A percentile compares a stretch with the other conserved stretches of the same genome.
phyloP scores from a whole-genome alignment of 2,888 invertebrate species.

The Noctua janthina region DNA sequence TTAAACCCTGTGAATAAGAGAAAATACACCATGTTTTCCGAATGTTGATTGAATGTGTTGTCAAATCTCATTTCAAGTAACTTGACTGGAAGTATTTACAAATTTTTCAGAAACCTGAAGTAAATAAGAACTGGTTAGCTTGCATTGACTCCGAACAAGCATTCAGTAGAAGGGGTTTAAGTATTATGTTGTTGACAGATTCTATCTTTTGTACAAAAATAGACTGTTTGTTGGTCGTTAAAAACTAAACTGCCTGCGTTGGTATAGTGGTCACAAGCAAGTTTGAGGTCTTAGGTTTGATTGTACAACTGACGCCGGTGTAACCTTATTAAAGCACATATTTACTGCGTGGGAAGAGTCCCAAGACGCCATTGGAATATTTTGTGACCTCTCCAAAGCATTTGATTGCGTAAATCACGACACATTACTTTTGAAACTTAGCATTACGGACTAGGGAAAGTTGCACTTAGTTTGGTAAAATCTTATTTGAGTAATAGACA shows the following conservation, averaged over 20 bases:
- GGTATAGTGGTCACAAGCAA: background rate
- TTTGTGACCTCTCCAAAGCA: no score
- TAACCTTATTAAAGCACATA: no score
- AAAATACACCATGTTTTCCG: background rate
- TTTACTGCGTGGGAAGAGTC: no score
- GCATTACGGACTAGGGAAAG: no score
- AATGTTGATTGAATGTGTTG: no score
- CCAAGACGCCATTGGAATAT: no score
- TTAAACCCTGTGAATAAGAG: background rate
- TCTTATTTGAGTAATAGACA: no score
- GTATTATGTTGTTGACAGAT: background rate
- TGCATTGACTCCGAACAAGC: background rate
- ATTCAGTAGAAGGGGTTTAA: no score
- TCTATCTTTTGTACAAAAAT: background rate
- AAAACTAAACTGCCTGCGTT: background rate
- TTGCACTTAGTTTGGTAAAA: no score
- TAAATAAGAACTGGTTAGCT: background rate
- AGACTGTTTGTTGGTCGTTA: background rate
- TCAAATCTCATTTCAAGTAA: background rate
- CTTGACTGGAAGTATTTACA: background rate
- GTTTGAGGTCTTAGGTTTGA: background rate
- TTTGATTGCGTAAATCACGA: no score
- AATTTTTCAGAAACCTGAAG: background rate
- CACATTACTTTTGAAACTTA: no score
- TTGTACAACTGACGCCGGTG: no score